Percentiles rank a stretch among this genome's conserved stretches.
Evolutionary conservation across 2,888 invertebrate genomes (phyloP).

Genomic region (Ommatoiulus sabulosus): DNA sequence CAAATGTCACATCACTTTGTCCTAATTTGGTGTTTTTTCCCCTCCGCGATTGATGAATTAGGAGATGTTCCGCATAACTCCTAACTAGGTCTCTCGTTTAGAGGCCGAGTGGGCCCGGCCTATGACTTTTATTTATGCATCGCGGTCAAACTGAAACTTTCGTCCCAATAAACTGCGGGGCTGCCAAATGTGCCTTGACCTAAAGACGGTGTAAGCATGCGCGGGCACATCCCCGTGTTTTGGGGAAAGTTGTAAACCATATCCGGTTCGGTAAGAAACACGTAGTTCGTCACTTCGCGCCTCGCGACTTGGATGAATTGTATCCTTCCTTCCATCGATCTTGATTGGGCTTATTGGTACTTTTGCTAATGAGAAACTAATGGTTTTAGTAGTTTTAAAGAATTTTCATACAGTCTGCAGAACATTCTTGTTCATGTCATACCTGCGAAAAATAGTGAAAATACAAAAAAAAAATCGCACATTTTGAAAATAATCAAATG

Average conservation of each 20-base stretch:
- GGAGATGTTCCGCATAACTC: neutral
- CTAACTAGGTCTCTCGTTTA: constrained; percentile 28
- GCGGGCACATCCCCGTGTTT: neutral
- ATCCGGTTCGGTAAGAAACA: constrained; percentile 32
- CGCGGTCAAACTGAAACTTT: neutral
- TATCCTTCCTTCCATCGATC: too few relatives aligned
- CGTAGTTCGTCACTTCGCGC: neutral
- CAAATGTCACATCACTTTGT: constrained; percentile 32
- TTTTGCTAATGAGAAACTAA: too few relatives aligned
- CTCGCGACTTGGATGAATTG: too few relatives aligned
- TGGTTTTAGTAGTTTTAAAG: too few relatives aligned
- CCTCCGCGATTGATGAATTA: neutral
- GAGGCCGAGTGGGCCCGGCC: neutral
- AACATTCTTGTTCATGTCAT: too few relatives aligned
- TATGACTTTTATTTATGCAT: neutral
- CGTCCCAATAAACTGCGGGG: neutral
- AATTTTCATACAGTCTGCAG: too few relatives aligned
- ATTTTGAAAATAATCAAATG: too few relatives aligned
- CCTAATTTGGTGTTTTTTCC: neutral
- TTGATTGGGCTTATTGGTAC: too few relatives aligned
- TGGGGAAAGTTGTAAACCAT: neutral
- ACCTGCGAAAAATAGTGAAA: too few relatives aligned
- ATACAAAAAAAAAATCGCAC: too few relatives aligned
- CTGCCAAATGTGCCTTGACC: constrained; percentile 25
- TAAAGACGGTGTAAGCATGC: constrained; percentile 5